Evolutionary conservation across 2,113 vertebrate genomes (phyloP), one percentile per base, ranked within the genome.

Genomic region (Onychostruthus taczanowskii): DNA sequence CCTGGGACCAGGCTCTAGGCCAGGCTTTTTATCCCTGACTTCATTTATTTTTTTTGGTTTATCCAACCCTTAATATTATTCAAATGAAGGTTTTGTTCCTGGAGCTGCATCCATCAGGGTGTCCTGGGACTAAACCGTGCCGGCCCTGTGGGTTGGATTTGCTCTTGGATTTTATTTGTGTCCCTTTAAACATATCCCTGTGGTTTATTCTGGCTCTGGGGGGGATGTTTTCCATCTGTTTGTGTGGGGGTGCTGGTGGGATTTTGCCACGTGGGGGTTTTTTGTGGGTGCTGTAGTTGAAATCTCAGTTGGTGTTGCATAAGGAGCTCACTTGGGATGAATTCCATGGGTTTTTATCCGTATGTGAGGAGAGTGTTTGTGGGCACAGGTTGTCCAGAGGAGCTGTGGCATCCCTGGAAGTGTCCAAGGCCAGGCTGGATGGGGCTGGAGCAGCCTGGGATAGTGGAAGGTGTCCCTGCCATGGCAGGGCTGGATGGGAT

Each of bases 41-140:
- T 94, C 41, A 86, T 91, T 73, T 89, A n/a, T 95, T 95, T 94
- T 43, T 50, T 84, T 91, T 95, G 93, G 87, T 83, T 93, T 95
- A 33, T 93, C 76, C 43, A 2, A 11, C 41, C 55, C 37, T 77
- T 66, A 18, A 10, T 56, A 28, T 62, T 69, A 80, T 19, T 92
- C n/a, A 62, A 53, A 37, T 15, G 70, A 47, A 53, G 70, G 16
- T 87, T 95, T 90, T 84, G 19, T 78, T 68, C 70, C 61, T 58
- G 30, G 63, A 68, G 68, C 68, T 16, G 30, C 63, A 53, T 69
- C 66, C 35, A 13, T 26, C 58, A 44, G 93, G 72, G 72, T 22
- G 35, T 33, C 33, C 80, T 16, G 14, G 41, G 31, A 14, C 63
- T 21, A 1, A 52, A 44, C 6, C 7, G 2, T 41, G 37, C 50